These are phyloP conservation scores for Cinara cedri DNA, from an alignment of 2,888 invertebrate genomes.

Conservation along the genomic window DNA sequence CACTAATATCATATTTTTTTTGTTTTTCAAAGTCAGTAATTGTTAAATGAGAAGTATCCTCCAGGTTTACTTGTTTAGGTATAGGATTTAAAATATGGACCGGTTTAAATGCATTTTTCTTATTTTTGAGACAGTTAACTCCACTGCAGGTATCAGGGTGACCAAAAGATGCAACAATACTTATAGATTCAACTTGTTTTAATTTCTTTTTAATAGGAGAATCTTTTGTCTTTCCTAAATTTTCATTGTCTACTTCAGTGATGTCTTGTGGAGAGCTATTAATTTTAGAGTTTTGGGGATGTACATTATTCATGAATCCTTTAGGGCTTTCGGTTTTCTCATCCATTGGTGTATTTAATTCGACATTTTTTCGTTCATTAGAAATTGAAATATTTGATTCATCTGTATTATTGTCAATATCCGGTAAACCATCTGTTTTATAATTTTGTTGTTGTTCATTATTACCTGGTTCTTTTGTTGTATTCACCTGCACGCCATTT, in stretches of 20 bases:
- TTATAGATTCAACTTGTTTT: constrained; percentile 23
- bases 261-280: not conserved
- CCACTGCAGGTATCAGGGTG: constrained; percentile 46
- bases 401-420: not conserved
- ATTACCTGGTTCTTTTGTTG: not conserved
- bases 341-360: no score
- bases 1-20: not conserved
- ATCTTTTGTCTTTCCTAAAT: no score
- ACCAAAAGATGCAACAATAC: constrained; percentile 40
- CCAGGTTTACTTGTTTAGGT: not conserved
- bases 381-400: not conserved
- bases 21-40: constrained; percentile 11
- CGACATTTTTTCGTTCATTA: not conserved
- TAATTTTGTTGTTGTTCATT: not conserved
- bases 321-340: not conserved
- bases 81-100: not conserved
- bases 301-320: not conserved
- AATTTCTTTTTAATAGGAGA: no score
- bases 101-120: constrained; percentile 28
- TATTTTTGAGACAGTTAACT: constrained; percentile 30
- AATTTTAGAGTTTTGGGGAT: not conserved
- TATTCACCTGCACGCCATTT: no score
- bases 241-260: not conserved
- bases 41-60: not conserved
- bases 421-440: not conserved